These are phyloP conservation scores for Alligator mississippiensis DNA, from an alignment of 2,113 vertebrate genomes.

Conservation along the genomic window DNA sequence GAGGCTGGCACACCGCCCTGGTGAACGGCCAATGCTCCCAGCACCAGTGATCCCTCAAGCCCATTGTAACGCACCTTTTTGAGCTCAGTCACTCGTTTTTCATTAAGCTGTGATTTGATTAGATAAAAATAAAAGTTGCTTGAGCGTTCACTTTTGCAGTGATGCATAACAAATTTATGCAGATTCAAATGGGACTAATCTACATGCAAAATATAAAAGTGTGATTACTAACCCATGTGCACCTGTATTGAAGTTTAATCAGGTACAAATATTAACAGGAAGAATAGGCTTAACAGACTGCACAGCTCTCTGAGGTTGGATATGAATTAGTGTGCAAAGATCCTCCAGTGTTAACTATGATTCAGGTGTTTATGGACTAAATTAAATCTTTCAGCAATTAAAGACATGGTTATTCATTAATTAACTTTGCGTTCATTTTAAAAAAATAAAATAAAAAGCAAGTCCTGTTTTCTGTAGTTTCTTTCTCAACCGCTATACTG, in stretches of 20 bases:
- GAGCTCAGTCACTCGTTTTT: slow-evolving; percentile 75
- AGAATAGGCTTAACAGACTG: slow-evolving; percentile 71
- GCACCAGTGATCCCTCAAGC: slow-evolving; percentile 20
- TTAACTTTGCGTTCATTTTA: not conserved
- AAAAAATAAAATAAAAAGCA: not conserved
- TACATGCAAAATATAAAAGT: slow-evolving; percentile 78
- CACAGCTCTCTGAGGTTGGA: slow-evolving; percentile 63
- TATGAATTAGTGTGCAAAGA: slow-evolving; percentile 61
- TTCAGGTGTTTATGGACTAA: slow-evolving; percentile 68
- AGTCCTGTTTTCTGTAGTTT: not conserved
- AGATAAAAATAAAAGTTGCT: slow-evolving; percentile 86
- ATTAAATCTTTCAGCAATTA: slow-evolving; percentile 38
- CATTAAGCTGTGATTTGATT: slow-evolving; percentile 83
- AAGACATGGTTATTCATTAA: slow-evolving; percentile 48
- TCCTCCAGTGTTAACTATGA: slow-evolving; percentile 65
- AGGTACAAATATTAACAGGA: slow-evolving; percentile 73
- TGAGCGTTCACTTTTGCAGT: slow-evolving; percentile 80
- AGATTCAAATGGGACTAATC: slow-evolving; percentile 79
- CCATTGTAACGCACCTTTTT: slow-evolving; percentile 47
- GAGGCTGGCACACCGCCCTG: not conserved
- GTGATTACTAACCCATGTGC: slow-evolving; percentile 76
- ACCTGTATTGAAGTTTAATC: slow-evolving; percentile 80
- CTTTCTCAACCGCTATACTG: not conserved
- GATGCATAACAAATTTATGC: slow-evolving; percentile 82
- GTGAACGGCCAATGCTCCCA: slow-evolving; percentile 4